Evolutionary conservation across 2,888 invertebrate genomes (phyloP).

Genomic region (Synergus umbraculus): DNA sequence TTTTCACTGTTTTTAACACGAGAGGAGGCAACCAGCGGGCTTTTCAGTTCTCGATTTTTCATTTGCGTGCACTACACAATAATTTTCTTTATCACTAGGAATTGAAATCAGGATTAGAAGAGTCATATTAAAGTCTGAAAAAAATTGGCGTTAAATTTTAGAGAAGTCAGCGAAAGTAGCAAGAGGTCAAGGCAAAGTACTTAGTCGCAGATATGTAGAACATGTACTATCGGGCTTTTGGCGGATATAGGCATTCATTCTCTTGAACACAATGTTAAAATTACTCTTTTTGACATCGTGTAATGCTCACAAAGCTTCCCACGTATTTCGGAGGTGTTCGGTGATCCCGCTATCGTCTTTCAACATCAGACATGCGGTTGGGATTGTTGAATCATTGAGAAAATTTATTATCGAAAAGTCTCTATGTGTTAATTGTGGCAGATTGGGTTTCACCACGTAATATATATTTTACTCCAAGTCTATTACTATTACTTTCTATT

Average conservation of each 20-base stretch:
- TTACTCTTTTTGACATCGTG: constrained; percentile 66
- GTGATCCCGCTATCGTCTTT: constrained; percentile 43
- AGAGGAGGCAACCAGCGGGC: background rate
- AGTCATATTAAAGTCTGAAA: constrained; percentile 1
- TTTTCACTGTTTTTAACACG: constrained; percentile 12
- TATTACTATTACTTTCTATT: constrained; percentile 40
- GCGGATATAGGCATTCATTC: constrained; percentile 69
- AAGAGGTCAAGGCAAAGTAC: constrained; percentile 55
- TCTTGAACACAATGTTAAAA: constrained; percentile 71
- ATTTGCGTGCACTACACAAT: background rate
- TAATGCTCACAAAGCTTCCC: constrained; percentile 70
- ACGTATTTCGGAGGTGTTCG: constrained; percentile 60
- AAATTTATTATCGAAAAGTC: constrained; percentile 72
- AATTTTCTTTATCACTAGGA: background rate
- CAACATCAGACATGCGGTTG: constrained; percentile 19
- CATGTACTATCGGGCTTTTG: constrained; percentile 70
- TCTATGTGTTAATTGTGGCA: constrained; percentile 71
- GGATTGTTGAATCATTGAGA: constrained; percentile 54
- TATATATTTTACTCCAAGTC: background rate
- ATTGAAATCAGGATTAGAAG: background rate
- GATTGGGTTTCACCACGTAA: constrained; percentile 64
- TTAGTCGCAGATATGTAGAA: constrained; percentile 73
- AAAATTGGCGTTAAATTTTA: constrained; percentile 66
- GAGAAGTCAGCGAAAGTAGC: constrained; percentile 56
- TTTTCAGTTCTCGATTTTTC: background rate